A percentile compares a stretch with the other conserved stretches of the same genome.
These are phyloP conservation scores for Microtus richardsoni DNA, from an alignment of 2,113 vertebrate genomes.

Conservation along the genomic window DNA sequence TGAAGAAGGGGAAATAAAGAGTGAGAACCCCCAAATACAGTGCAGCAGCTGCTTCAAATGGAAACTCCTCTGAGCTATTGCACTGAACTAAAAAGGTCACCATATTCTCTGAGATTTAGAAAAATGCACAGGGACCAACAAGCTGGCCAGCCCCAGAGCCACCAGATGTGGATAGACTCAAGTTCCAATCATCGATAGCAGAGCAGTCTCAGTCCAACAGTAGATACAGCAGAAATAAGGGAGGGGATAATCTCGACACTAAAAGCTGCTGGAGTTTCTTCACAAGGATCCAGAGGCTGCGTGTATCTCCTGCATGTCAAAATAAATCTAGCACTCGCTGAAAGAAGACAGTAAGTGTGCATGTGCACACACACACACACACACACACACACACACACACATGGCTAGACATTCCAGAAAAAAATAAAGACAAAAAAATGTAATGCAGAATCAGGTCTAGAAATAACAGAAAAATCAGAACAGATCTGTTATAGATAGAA, in stretches of 20 bases:
- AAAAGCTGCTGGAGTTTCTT: background rate
- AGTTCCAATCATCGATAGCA: background rate
- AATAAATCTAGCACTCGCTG: background rate
- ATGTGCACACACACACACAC: background rate
- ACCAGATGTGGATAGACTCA: background rate
- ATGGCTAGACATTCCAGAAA: background rate
- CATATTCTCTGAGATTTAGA: background rate
- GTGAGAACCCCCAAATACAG: background rate
- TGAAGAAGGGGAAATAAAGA: no score
- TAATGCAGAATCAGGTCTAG: background rate
- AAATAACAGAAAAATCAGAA: background rate
- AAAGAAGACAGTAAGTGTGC: background rate
- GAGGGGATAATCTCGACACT: background rate
- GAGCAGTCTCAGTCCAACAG: background rate
- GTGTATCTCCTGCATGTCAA: background rate
- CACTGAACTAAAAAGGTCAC: background rate
- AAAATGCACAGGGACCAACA: background rate
- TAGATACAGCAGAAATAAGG: background rate
- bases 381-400: background rate
- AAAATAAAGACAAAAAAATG: background rate
- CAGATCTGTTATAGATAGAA: background rate
- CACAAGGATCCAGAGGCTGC: background rate
- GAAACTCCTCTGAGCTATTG: background rate
- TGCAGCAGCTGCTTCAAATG: background rate
- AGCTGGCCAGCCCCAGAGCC: background rate